Evolutionary conservation across 2,797 vertebrate genomes (phyloP), one percentile per base, ranked within the genome.

Genomic region (Girardinus metallicus): DNA sequence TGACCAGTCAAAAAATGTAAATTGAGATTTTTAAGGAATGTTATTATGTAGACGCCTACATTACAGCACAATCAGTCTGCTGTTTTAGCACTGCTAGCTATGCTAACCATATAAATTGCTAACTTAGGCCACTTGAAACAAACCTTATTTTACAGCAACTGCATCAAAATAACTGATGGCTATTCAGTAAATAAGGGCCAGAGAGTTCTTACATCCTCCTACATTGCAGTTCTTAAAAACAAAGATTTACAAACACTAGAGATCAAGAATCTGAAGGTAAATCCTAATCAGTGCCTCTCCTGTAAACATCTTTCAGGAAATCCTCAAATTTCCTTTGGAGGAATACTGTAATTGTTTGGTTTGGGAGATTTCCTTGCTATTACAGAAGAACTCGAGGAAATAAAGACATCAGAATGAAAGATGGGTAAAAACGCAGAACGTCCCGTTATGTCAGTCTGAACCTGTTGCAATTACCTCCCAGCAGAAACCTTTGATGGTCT

Each of bases 371-470:
- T 71, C 77, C 74, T 64, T 5, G 1, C 41, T 72, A 31, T 77
- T 72, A 47, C 13, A 41, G 39, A 46, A 86, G 55, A 39, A 68
- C 64, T 74, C n/a, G 53, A 53, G 78, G 83, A 73, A 44, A 57
- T 39, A 77, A 49, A 47, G 76, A 81, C 57, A 31, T 66, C 41
- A 66, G 16, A 74, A 41, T 43, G 36, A 43, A 43, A 70, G 10
- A 70, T n/a, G 39, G 39, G 34, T 26, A 6, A 70, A 70, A 21
- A 41, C 2, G 64, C 64, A 41, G 23, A 55, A 55, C 26, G 80
- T 86, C 80, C 86, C 88, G 84, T 86, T 81, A 81, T 57, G 86
- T 91, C 86, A 77, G 51, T 79, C 64, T 90, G 76, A 88, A 90
- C 91, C 12, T 44, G 26, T 46, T 46, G 43, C 73, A 76, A n/a